These are phyloP conservation scores for Tauraco hartlaubi DNA, from an alignment of 2,797 vertebrate genomes.

Conservation along the genomic window DNA sequence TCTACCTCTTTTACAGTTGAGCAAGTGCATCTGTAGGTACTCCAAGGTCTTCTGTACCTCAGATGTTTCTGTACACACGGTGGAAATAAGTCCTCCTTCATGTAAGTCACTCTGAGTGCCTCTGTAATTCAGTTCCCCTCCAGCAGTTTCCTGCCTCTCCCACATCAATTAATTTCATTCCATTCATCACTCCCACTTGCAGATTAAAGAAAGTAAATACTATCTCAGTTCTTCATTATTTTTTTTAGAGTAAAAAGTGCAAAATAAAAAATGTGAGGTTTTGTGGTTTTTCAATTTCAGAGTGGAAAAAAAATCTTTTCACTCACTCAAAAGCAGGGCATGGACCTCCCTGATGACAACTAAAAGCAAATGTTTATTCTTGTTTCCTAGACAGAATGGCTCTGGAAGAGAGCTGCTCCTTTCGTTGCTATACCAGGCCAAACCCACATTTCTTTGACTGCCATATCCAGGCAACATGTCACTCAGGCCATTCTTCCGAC, in stretches of 20 bases:
- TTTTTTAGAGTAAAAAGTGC: neutral
- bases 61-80: fast-evolving
- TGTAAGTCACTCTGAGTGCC: neutral
- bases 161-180: neutral
- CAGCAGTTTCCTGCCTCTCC: neutral
- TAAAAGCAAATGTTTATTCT: neutral
- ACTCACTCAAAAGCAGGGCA: neutral
- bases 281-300: neutral
- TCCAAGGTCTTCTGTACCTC: neutral
- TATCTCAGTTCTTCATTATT: neutral
- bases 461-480: fast-evolving
- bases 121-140: neutral
- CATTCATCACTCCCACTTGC: neutral
- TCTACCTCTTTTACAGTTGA: neutral
- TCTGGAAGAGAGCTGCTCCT: neutral
- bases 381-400: neutral
- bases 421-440: neutral
- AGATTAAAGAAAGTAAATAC: neutral
- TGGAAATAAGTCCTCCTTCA: neutral
- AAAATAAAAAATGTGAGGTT: neutral
- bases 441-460: neutral
- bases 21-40: neutral
- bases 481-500: neutral
- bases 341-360: neutral
- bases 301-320: neutral